These are phyloP conservation scores for Oreochromis grahami DNA, from an alignment of 2,797 vertebrate species.

Conservation along the genomic window DNA sequence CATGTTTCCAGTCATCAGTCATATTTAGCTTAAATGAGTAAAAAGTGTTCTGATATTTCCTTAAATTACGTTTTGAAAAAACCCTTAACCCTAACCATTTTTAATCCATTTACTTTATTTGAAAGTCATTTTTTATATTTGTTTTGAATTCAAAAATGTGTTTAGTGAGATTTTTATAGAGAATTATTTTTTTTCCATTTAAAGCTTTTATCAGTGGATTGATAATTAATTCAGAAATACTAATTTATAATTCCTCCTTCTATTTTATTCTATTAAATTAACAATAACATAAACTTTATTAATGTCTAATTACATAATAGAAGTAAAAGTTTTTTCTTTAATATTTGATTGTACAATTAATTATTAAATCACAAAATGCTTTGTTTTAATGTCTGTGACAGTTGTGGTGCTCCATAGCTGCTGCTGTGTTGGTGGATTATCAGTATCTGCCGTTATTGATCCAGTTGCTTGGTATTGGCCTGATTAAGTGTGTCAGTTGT, in stretches of 20 bases:
- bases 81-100: not conserved
- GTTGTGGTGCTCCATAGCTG: not conserved
- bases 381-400: not conserved
- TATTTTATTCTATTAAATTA: not conserved
- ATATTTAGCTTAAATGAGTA: not conserved
- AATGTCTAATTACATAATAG: not conserved
- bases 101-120: not conserved
- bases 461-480: not conserved
- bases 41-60: not conserved
- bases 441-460: not conserved
- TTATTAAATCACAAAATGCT: not conserved
- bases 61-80: too few species aligned
- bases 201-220: not conserved
- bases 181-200: not conserved
- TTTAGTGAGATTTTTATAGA: not conserved
- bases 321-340: fast-evolving
- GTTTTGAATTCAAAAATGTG: not conserved
- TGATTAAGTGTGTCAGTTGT: not conserved
- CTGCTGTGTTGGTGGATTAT: not conserved
- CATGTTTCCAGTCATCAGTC: not conserved
- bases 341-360: not conserved
- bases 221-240: not conserved
- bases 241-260: not conserved
- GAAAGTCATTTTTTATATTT: not conserved
- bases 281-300: not conserved